These are phyloP conservation scores for Autographa gamma DNA, from an alignment of 2,888 invertebrate species.

Conservation along the genomic window DNA sequence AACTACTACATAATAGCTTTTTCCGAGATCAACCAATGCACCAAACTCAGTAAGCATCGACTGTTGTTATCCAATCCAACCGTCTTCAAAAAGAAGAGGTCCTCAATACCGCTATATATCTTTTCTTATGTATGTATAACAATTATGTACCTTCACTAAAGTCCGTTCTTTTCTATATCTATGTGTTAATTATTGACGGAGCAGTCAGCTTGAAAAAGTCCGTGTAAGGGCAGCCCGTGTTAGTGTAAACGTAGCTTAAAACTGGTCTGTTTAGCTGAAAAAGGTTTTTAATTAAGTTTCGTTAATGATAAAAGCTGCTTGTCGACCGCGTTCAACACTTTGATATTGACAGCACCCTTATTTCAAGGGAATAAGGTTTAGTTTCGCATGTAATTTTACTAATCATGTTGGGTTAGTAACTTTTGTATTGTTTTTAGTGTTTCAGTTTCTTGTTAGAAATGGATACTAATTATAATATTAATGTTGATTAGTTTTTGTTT, in stretches of 20 bases:
- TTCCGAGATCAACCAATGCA: too few species aligned
- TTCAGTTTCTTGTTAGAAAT: background rate
- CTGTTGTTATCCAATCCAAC: too few species aligned
- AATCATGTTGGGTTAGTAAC: background rate
- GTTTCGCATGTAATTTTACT: background rate
- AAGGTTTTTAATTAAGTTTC: constrained; percentile 5
- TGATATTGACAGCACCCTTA: background rate
- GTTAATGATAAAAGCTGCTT: background rate
- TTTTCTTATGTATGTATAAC: too few species aligned
- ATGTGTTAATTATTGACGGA: too few species aligned
- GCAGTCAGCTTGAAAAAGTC: too few species aligned
- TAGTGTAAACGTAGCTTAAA: background rate
- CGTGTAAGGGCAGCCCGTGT: background rate
- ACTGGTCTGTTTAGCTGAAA: background rate
- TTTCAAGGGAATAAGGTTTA: background rate
- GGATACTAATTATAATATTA: background rate
- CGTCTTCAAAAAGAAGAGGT: too few species aligned
- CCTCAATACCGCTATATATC: too few species aligned
- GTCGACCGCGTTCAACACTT: background rate
- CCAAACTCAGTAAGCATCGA: too few species aligned
- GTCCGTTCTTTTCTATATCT: too few species aligned
- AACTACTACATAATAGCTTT: too few species aligned
- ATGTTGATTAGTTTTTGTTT: background rate
- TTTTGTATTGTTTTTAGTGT: background rate
- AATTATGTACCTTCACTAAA: too few species aligned